Evolutionary conservation across 2,888 invertebrate genomes (phyloP).

Genomic region (Apodemia mormo): DNA sequence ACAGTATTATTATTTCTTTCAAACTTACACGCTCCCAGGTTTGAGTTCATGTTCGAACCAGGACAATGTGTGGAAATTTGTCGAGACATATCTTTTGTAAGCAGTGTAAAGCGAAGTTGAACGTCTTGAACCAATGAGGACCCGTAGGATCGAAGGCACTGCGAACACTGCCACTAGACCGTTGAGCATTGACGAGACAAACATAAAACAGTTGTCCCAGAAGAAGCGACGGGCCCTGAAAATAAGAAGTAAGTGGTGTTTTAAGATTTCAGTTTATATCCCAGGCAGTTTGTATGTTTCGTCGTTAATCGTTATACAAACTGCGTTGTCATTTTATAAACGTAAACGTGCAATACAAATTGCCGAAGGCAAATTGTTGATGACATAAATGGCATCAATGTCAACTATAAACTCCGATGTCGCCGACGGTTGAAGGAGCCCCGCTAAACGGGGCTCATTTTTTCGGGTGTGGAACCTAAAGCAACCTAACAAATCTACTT

Average conservation of each 20-base stretch:
- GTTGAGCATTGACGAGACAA: constrained; percentile 87
- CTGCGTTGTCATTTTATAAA: too few species aligned
- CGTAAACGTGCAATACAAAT: too few species aligned
- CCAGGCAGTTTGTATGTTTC: too few species aligned
- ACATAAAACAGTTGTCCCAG: constrained; percentile 85
- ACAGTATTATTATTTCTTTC: constrained; percentile 10
- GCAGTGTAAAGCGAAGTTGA: constrained; percentile 85
- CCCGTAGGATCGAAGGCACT: constrained; percentile 86
- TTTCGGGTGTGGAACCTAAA: too few species aligned
- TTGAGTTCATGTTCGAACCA: constrained; percentile 90
- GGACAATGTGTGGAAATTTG: constrained; percentile 86
- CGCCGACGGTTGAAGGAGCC: too few species aligned
- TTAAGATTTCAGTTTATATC: too few species aligned
- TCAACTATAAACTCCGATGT: too few species aligned
- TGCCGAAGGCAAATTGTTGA: too few species aligned
- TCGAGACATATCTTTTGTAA: constrained; percentile 89
- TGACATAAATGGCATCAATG: too few species aligned
- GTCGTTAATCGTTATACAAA: too few species aligned
- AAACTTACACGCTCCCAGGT: constrained; percentile 80
- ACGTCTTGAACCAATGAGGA: constrained; percentile 87
- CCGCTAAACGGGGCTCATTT: too few species aligned
- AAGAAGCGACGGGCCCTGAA: constrained; percentile 88
- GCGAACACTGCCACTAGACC: constrained; percentile 89
- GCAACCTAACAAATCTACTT: too few species aligned
- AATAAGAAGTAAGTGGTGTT: constrained; percentile 29